Evolutionary conservation across 2,113 vertebrate genomes (phyloP), one percentile per base, ranked within the genome.

Genomic region (Petromus typicus): DNA sequence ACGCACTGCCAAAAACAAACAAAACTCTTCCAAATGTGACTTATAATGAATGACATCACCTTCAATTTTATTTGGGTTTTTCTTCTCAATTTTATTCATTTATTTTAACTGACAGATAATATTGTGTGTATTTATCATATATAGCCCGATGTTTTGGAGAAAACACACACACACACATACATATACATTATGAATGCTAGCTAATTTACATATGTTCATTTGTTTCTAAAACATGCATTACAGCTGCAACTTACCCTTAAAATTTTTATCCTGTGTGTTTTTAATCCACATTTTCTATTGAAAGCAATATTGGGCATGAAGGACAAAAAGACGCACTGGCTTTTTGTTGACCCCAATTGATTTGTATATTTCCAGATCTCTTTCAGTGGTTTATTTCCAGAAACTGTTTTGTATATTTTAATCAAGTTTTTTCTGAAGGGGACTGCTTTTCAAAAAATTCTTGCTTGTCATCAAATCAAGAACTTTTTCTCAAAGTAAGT

Each of bases 271-370:
- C 22, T 43, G n/a, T 43, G 23, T 43, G n/a, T 92, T 96, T 93
- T 91, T 75, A 92, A 79, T 89, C 76, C 56, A 66, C 16, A 78
- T 96, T 84, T 97, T 93, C 75, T 89, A 11, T 83, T 86, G 61
- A 83, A 37, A 95, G 20, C 0, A 27, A 45, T 66, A 67, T 32
- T 30, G 69, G 83, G 54, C 27, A 32, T 23, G 6, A 30, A 79
- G 86, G 89, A 51, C 10, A 61, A 89, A 90, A 80, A 93, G 82
- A n/a, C 2, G 9, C 71, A 89, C 89, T 96, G 18, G 64, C 66
- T 93, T 61, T 20, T 4, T 86, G 23, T 4, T 86, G 64, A 69
- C 78, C 5, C 61, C n/a, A 64, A 2, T 32, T 83, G 89, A 25
- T 80, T 94, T 56, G 56, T 45, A 10, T 27, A 32, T 82, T 76